phyloP scores from a whole-genome alignment of 2,797 vertebrate species.

The Catamblyrhynchus diadema region DNA sequence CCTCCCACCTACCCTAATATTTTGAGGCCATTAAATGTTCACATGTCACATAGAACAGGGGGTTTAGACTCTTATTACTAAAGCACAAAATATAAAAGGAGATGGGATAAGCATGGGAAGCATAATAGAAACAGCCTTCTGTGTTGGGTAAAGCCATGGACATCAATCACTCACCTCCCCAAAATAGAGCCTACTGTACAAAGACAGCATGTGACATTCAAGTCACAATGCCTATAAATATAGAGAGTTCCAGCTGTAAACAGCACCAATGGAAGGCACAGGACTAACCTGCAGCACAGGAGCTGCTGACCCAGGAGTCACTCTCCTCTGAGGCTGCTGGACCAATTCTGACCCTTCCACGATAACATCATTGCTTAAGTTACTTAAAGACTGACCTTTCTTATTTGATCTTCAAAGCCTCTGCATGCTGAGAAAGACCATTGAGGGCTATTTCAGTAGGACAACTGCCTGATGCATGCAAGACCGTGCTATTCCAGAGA shows the following conservation, averaged over 20 bases:
- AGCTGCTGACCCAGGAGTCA: constrained; percentile 32
- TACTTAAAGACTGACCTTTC: constrained; percentile 55
- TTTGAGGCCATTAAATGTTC: not conserved
- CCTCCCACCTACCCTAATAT: not conserved
- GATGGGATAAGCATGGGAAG: not conserved
- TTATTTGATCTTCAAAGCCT: constrained; percentile 72
- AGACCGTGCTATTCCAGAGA: constrained; percentile 47
- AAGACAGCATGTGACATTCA: constrained; percentile 50
- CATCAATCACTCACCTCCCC: constrained; percentile 33
- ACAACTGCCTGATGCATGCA: constrained; percentile 59
- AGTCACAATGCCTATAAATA: constrained; percentile 51
- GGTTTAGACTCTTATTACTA: not conserved
- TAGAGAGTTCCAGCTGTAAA: constrained; percentile 4
- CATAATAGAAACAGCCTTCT: not conserved
- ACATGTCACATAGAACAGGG: not conserved
- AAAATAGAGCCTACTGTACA: constrained; percentile 47
- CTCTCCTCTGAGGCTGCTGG: constrained; percentile 11
- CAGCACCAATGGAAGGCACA: constrained; percentile 13
- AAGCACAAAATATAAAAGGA: not conserved
- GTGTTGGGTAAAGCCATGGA: not conserved
- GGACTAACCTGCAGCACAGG: constrained; percentile 33
- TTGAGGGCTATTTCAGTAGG: constrained; percentile 41
- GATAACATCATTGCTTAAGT: constrained; percentile 50
- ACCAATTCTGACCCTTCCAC: constrained; percentile 38
- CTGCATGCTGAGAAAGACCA: constrained; percentile 52